Conservation (phyloP, 92 coral and sea anemone genomes). For the Meandrina meandrites region DNA sequence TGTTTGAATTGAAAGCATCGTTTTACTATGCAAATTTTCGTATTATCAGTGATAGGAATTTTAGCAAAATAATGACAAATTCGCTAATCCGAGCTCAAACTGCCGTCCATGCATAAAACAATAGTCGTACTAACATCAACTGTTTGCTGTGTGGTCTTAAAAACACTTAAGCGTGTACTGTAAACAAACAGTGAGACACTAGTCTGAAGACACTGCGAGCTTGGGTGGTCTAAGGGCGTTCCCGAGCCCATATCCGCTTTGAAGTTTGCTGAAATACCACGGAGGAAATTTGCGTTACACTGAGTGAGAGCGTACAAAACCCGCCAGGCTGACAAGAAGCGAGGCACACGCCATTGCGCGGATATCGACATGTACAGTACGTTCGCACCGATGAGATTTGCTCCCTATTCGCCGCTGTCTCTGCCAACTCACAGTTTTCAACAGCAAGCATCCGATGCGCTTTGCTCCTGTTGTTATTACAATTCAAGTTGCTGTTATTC, state of each 20-base stretch:
- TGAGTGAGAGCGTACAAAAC: not conserved
- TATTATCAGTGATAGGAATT: slow-evolving; percentile 13
- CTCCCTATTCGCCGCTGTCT: slow-evolving; percentile 14
- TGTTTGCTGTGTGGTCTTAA: slow-evolving; percentile 65
- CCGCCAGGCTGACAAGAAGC: not conserved
- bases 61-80: slow-evolving; percentile 30
- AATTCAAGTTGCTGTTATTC: slow-evolving; percentile 31
- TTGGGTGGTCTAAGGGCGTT: slow-evolving; percentile 46
- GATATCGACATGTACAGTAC: slow-evolving; percentile 21
- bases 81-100: slow-evolving; percentile 41
- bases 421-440: slow-evolving; percentile 18
- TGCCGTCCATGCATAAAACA: slow-evolving; percentile 30
- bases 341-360: not conserved
- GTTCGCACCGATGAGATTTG: slow-evolving; percentile 15
- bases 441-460: slow-evolving; percentile 17
- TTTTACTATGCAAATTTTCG: slow-evolving; percentile 4
- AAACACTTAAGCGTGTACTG: slow-evolving; percentile 66
- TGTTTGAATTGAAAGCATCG: slow-evolving; percentile 17
- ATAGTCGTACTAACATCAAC: slow-evolving; percentile 16
- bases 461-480: slow-evolving; percentile 43
- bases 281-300: slow-evolving; percentile 24
- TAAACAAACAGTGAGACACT: slow-evolving; percentile 70
- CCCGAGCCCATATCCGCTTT: slow-evolving; percentile 43
- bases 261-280: slow-evolving; percentile 42
- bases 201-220: slow-evolving; percentile 27